Evolutionary conservation across 2,888 invertebrate species (phyloP), one percentile per base, ranked within the genome.

Genomic region (Aphodius sticticus): DNA sequence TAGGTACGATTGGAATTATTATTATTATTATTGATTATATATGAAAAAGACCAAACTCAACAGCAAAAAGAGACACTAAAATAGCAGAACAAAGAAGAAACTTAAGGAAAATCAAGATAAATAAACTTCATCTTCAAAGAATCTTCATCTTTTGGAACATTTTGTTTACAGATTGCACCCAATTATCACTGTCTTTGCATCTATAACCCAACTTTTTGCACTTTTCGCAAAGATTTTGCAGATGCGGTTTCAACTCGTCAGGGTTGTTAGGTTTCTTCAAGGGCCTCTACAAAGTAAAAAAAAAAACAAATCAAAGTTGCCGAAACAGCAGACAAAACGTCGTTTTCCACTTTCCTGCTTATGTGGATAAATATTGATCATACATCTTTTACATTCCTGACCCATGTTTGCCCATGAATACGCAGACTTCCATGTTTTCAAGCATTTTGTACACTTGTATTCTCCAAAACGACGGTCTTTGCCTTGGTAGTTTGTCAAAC

Each of bases 191-290:
- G 80, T 94, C 91, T 81, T 96, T 92, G 87, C 96, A 97, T 89
- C 96, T 96, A 88, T 93, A 96, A 0, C 96, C 96, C 0, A 97
- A 91, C 14, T 93, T 92, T 86, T 95, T 95, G 87, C 96, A 97
- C 87, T 96, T 96, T 89, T 96, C 95, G 89, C 96, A 97, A 70
- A 97, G 91, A 86, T 95, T 93, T 86, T 96, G 96, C 0, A 96
- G 96, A 86, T 97, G 97, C 0, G 95, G 95, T 90, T 96, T 97
- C 81, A 95, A 96, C 89, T 96, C 96, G 86, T 97, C 96, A 84
- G 96, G 88, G 0, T 96, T 96, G 86, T 96, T 96, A 0, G 96
- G 96, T 87, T 96, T 96, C 87, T 96, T 96, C 83, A 96, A 88
- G 0, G 96, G 96, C 79, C 96, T 91, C 96, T 96, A 91, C 78